Evolutionary conservation across 2,797 vertebrate species (phyloP).

Genomic region (Neosilurus hyrtlii): DNA sequence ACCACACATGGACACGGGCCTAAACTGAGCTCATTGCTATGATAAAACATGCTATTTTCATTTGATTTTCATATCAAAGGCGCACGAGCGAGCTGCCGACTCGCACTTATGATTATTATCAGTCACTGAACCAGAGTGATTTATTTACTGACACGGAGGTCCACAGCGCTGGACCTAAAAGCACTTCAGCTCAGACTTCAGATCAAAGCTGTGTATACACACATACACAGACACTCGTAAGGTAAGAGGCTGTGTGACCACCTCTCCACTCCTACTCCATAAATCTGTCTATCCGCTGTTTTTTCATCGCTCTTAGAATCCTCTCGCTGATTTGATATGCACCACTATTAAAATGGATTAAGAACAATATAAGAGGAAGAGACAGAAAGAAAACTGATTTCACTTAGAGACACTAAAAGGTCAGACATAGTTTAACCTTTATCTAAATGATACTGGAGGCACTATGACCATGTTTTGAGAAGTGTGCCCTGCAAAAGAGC

Average conservation of each 20-base stretch:
- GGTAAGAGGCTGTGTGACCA: slow-evolving; percentile 6
- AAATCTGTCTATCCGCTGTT: neutral
- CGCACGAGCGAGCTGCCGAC: slow-evolving; percentile 13
- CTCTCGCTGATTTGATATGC: neutral
- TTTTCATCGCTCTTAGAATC: neutral
- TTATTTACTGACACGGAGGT: slow-evolving; percentile 31
- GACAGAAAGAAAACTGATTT: neutral
- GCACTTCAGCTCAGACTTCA: slow-evolving; percentile 52
- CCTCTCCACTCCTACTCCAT: slow-evolving; percentile 1
- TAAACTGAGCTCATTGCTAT: slow-evolving; percentile 37
- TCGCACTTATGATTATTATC: slow-evolving; percentile 52
- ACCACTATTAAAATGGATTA: neutral
- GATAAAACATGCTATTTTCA: slow-evolving; percentile 45
- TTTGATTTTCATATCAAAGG: slow-evolving; percentile 55
- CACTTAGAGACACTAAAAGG: neutral
- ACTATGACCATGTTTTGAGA: neutral
- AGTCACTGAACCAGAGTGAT: slow-evolving; percentile 43
- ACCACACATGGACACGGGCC: slow-evolving; percentile 9
- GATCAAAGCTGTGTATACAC: slow-evolving; percentile 43
- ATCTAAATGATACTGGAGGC: neutral
- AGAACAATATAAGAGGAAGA: neutral
- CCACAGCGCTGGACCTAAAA: slow-evolving; percentile 16
- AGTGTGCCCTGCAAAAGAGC: neutral
- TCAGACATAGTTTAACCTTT: slow-evolving; percentile 5
- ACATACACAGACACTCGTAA: slow-evolving; percentile 3